These are phyloP conservation scores for Spondyliosoma cantharus DNA, from an alignment of 2,797 vertebrate genomes.

Conservation along the genomic window DNA sequence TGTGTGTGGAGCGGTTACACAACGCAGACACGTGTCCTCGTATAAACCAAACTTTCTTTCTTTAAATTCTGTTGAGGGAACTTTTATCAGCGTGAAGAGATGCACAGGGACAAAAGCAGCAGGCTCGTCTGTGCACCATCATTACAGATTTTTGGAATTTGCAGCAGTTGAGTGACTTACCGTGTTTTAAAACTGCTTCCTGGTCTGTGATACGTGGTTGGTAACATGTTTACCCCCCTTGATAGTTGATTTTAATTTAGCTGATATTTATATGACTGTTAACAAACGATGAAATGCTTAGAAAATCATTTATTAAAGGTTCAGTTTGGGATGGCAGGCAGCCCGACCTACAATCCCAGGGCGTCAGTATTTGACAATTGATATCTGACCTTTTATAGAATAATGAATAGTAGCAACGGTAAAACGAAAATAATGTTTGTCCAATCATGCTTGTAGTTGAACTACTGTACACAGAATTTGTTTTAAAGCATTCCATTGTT, in stretches of 20 bases:
- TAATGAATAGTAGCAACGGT: too few relatives aligned
- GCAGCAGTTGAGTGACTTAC: slow-evolving; percentile 1
- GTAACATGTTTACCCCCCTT: neutral
- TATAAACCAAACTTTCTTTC: slow-evolving; percentile 16
- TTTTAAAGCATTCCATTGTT: too few relatives aligned
- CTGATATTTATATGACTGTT: too few relatives aligned
- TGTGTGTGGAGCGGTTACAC: slow-evolving; percentile 6
- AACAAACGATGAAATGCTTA: too few relatives aligned
- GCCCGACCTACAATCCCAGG: too few relatives aligned
- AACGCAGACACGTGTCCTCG: slow-evolving; percentile 12
- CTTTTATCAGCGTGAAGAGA: slow-evolving; percentile 3
- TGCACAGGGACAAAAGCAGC: neutral
- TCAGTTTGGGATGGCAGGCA: too few relatives aligned
- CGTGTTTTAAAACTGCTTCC: neutral
- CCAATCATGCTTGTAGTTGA: too few relatives aligned
- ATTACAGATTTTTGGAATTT: neutral
- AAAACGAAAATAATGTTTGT: too few relatives aligned
- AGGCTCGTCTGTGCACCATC: neutral
- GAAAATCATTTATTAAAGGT: too few relatives aligned
- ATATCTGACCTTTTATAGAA: too few relatives aligned
- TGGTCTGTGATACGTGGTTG: neutral
- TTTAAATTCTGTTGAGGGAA: slow-evolving; percentile 12
- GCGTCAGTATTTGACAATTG: too few relatives aligned
- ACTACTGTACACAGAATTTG: too few relatives aligned
- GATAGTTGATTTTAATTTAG: neutral